Evolutionary conservation across 1,140 invertebrate species (phyloP).

Genomic region (Achroia grisella): DNA sequence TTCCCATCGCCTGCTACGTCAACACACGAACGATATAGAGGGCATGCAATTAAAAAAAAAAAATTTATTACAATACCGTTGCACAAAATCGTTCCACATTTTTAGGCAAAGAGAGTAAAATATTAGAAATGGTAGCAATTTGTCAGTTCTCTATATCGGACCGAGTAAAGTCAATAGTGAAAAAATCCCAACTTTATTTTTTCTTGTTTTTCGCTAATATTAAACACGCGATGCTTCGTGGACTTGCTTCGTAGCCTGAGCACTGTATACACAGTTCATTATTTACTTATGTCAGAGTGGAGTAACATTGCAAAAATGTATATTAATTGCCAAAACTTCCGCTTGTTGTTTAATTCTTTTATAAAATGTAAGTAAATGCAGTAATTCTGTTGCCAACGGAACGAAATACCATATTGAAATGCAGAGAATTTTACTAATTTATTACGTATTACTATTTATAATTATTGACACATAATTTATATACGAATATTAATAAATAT

Average conservation of each 20-base stretch:
- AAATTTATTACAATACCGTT: slow-evolving; percentile 33
- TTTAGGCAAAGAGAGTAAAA: slow-evolving; percentile 19
- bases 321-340: slow-evolving; percentile 36
- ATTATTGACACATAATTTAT: too few species aligned
- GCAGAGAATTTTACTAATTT: too few species aligned
- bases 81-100: slow-evolving; percentile 25
- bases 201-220: slow-evolving; percentile 54
- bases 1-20: slow-evolving; percentile 39
- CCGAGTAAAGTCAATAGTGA: slow-evolving; percentile 59
- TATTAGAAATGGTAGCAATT: slow-evolving; percentile 53
- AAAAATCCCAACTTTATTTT: slow-evolving; percentile 40
- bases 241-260: slow-evolving; percentile 22
- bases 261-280: slow-evolving; percentile 42
- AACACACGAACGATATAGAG: slow-evolving; percentile 30
- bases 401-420: too few species aligned
- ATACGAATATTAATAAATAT: too few species aligned
- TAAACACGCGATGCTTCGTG: slow-evolving; percentile 56
- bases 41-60: slow-evolving; percentile 47
- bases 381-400: too few species aligned
- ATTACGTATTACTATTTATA: too few species aligned
- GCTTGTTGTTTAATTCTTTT: not conserved
- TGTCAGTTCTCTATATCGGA: slow-evolving; percentile 58
- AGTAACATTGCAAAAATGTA: slow-evolving; percentile 38
- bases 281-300: slow-evolving; percentile 37
- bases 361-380: too few species aligned